Percentiles rank a stretch among this genome's conserved stretches.
phyloP scores from a whole-genome alignment of 1,140 invertebrate species.

The Drosophila pandora region DNA sequence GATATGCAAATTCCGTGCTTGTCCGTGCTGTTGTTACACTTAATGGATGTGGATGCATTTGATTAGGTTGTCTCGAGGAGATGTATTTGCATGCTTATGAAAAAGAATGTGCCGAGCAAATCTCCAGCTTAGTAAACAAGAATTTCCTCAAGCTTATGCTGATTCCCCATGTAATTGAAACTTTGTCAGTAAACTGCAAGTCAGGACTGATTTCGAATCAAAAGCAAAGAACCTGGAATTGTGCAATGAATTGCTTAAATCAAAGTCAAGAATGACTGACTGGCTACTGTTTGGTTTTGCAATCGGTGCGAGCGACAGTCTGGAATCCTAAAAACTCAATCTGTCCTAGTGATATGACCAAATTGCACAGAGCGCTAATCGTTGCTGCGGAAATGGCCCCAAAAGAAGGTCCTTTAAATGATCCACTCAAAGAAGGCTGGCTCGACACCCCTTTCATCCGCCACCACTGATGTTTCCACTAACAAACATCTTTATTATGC shows the following conservation, averaged over 20 bases:
- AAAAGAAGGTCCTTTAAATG: conserved; percentile 21
- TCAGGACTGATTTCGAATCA: conserved; percentile 29
- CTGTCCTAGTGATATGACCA: conserved; percentile 16
- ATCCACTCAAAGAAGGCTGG: conserved; percentile 24
- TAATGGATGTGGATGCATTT: conserved; percentile 55
- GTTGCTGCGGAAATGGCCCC: conserved; percentile 22
- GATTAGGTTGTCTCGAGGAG: conserved; percentile 36
- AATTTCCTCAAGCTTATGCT: neutral
- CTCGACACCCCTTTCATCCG: neutral
- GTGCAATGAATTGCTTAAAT: conserved; percentile 50
- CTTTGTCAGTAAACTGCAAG: conserved; percentile 14
- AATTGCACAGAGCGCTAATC: conserved; percentile 52
- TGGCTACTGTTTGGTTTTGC: conserved; percentile 32
- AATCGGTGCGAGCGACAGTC: conserved; percentile 11
- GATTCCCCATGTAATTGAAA: neutral
- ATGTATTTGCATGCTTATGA: conserved; percentile 32
- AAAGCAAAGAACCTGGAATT: conserved; percentile 25
- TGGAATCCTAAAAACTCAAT: neutral
- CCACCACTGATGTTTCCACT: conserved; percentile 7
- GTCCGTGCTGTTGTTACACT: conserved; percentile 24
- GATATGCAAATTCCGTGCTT: conserved; percentile 48
- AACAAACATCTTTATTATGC: conserved; percentile 69
- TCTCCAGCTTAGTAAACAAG: neutral
- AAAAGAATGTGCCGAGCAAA: neutral
- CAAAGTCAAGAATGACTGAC: conserved; percentile 24